phyloP scores from a whole-genome alignment of 2,888 invertebrate species.

The Brachypalpus laphriformis region DNA sequence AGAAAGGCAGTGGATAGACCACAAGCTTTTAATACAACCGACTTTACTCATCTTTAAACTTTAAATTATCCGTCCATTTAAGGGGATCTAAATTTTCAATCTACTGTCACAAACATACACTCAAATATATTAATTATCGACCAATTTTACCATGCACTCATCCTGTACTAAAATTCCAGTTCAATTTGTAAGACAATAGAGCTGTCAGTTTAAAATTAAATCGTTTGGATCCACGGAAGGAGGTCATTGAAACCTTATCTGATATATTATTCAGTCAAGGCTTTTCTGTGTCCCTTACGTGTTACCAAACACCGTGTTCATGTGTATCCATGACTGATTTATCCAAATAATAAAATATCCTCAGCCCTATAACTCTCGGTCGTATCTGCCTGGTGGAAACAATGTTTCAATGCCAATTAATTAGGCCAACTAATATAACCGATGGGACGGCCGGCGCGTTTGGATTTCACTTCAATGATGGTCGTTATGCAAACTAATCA shows the following conservation, averaged over 20 bases:
- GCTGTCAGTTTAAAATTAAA: background rate
- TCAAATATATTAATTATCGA: background rate
- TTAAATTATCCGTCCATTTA: too few relatives aligned
- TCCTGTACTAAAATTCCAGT: background rate
- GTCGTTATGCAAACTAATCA: constrained; percentile 51
- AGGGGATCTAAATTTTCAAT: too few relatives aligned
- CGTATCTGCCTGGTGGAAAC: constrained; percentile 19
- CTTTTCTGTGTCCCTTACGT: constrained; percentile 9
- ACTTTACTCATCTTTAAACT: too few relatives aligned
- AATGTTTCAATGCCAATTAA: constrained; percentile 54
- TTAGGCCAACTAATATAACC: constrained; percentile 51
- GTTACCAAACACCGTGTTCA: constrained; percentile 2
- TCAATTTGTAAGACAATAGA: background rate
- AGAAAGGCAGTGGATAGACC: too few relatives aligned
- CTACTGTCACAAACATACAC: background rate
- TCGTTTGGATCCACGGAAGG: background rate
- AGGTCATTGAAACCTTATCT: background rate
- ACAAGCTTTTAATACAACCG: too few relatives aligned
- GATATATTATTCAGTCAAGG: background rate
- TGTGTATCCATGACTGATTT: constrained; percentile 51
- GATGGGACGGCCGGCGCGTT: constrained; percentile 21
- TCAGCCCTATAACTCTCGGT: background rate
- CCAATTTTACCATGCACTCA: background rate
- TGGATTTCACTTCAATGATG: constrained; percentile 42
- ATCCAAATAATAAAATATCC: constrained; percentile 32